Evolutionary conservation across 2,113 vertebrate genomes (phyloP), one percentile per base, ranked within the genome.

Genomic region (Oreochromis niloticus): DNA sequence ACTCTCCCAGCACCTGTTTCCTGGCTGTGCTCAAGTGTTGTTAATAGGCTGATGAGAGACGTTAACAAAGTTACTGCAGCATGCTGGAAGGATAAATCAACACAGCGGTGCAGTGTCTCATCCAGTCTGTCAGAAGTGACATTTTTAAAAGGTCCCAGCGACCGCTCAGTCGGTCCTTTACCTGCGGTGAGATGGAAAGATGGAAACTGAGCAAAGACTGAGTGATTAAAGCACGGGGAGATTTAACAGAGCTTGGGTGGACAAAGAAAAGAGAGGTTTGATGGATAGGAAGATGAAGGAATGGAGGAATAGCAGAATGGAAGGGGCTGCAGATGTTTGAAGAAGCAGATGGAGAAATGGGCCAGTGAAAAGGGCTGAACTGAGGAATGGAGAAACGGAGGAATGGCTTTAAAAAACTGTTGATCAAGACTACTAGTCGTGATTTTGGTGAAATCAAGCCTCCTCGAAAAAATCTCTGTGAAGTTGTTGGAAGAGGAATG

Each of bases 31-130:
- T 94, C 85, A 87, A 90, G 89, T 87, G 92, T 94, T 88, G 95
- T 95, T 96, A 96, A 96, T 92, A 93, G 92, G 92, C 93, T 93
- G 95, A 95, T 90, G 95, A 96, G 95, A 95, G 94, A 94, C 89
- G 50, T 95, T 95, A 94, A 96, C 93, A 94, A 93, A 94, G 92
- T 94, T 93, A 90, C 90, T 87, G 88, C 80, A 61, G 85, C 85
- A 55, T 82, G 34, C 86, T 91, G 89, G 91, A 91, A 85, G 91
- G 84, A 94, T 95, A 93, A 96, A 95, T 95, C 94, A 94, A 86
- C 85, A 75, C 81, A 89, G 91, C 63, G 50, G 85, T 27, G n/a
- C 50, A 90, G 83, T 78, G 92, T 93, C 85, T 93, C 85, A 88
- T 85, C 89, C 87, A 92, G 83, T 71, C 84, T 88, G 90, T 93